Conservation (phyloP, 2,113 vertebrate species). For the Parus major region DNA sequence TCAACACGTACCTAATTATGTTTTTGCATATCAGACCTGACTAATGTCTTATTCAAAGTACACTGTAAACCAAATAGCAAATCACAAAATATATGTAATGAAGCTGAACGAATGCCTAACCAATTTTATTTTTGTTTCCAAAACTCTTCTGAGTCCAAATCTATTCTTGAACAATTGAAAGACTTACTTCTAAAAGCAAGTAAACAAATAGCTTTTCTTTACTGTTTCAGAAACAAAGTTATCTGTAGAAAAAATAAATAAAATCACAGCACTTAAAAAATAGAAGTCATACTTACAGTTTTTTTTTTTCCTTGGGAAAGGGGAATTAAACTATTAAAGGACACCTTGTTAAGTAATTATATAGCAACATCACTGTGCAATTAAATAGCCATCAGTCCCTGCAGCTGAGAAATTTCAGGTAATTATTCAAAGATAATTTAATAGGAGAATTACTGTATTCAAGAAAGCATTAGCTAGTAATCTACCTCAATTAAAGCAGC, state of each 20-base stretch:
- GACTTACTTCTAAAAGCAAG: slow-evolving; percentile 44
- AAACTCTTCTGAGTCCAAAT: background rate
- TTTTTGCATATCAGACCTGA: background rate
- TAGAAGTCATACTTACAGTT: slow-evolving; percentile 58
- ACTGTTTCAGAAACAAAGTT: slow-evolving; percentile 46
- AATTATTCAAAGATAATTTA: slow-evolving; percentile 91
- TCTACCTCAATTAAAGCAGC: slow-evolving; percentile 87
- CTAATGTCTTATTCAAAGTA: background rate
- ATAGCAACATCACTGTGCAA: slow-evolving; percentile 83
- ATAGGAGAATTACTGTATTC: slow-evolving; percentile 90
- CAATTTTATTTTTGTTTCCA: background rate
- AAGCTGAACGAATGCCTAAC: background rate
- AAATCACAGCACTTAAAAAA: slow-evolving; percentile 50
- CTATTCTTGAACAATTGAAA: slow-evolving; percentile 20
- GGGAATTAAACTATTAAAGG: slow-evolving; percentile 86
- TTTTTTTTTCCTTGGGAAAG: slow-evolving; percentile 72
- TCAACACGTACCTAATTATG: background rate
- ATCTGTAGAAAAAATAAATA: slow-evolving; percentile 39
- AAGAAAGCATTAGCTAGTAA: slow-evolving; percentile 88
- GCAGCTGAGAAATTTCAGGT: slow-evolving; percentile 88
- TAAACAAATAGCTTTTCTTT: slow-evolving; percentile 54
- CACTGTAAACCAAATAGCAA: background rate
- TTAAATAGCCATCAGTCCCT: slow-evolving; percentile 88
- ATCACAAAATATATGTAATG: background rate
- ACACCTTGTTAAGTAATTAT: slow-evolving; percentile 90